phyloP scores from a whole-genome alignment of 2,797 vertebrate genomes.

The Crenichthys baileyi region DNA sequence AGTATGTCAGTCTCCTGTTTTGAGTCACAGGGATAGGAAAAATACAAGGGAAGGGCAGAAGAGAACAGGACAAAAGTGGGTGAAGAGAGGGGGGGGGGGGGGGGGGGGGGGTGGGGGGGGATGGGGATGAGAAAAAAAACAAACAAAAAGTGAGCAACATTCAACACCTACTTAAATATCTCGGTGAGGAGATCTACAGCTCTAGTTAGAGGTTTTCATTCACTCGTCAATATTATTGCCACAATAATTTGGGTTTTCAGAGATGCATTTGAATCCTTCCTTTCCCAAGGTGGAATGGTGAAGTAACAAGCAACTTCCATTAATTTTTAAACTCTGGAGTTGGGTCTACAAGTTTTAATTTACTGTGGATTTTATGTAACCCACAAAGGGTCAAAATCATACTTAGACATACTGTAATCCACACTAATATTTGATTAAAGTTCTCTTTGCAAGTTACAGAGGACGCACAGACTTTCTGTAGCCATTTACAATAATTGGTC shows the following conservation, averaged over 20 bases:
- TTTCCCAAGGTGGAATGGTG: neutral
- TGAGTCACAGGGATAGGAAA: conserved; percentile 34
- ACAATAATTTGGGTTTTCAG: neutral
- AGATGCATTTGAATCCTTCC: neutral
- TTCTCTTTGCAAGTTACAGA: neutral
- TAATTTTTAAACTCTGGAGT: neutral
- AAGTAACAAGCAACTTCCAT: neutral
- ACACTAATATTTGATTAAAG: neutral
- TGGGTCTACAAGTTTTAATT: neutral
- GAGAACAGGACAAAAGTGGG: conserved; percentile 25
- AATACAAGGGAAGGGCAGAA: neutral
- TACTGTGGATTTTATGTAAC: neutral
- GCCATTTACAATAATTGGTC: neutral
- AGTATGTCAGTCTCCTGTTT: conserved; percentile 93
- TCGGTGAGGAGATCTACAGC: neutral
- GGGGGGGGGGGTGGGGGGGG: neutral
- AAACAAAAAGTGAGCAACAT: conserved; percentile 16
- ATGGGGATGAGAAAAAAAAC: conserved; percentile 22
- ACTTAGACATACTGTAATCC: neutral
- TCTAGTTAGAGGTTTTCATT: neutral
- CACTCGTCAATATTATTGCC: neutral
- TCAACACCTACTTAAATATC: neutral
- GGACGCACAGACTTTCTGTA: neutral
- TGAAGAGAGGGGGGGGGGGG: conserved; percentile 22
- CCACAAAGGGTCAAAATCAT: neutral